These are phyloP conservation scores for Nannobrachium achirus DNA, from an alignment of 2,113 vertebrate species.

Conservation along the genomic window DNA sequence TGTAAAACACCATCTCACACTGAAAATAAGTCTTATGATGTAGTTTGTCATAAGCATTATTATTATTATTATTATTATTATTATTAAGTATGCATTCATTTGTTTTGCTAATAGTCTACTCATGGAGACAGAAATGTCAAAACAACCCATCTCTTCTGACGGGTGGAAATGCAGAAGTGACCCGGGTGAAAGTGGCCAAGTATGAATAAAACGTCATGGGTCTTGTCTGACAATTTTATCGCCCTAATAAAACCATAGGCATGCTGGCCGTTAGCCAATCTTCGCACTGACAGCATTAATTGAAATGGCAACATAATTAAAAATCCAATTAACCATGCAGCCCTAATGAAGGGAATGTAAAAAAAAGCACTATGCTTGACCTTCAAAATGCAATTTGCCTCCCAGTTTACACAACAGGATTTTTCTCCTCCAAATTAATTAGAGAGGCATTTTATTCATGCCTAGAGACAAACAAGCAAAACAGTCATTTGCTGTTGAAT, in stretches of 20 bases:
- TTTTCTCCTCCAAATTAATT: conserved; percentile 49
- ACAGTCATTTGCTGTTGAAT: conserved; percentile 45
- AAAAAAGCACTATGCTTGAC: conserved; percentile 58
- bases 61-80: conserved; percentile 28
- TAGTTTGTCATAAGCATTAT: conserved; percentile 25
- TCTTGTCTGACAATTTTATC: conserved; percentile 75
- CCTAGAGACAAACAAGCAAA: conserved; percentile 45
- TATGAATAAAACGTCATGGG: conserved; percentile 62
- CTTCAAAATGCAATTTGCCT: conserved; percentile 67
- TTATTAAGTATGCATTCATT: conserved; percentile 4
- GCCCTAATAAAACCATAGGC: conserved; percentile 69
- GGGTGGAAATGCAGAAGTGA: conserved; percentile 54
- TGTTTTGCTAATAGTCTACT: conserved; percentile 2
- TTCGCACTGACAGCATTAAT: conserved; percentile 73
- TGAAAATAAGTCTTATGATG: conserved; percentile 7
- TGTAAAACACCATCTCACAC: conserved; percentile 4
- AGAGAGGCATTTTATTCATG: conserved; percentile 27
- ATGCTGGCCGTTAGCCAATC: conserved; percentile 64
- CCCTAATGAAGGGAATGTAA: conserved; percentile 66
- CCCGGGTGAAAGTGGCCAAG: conserved; percentile 53
- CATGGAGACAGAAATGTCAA: conserved; percentile 20
- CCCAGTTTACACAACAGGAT: conserved; percentile 24
- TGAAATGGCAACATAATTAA: conserved; percentile 79
- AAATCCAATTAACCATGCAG: conserved; percentile 78
- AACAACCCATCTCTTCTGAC: conserved; percentile 47